Base-by-base conservation (phyloP, 1,140 invertebrate species). In the Carcinoscorpius rotundicauda region DNA sequence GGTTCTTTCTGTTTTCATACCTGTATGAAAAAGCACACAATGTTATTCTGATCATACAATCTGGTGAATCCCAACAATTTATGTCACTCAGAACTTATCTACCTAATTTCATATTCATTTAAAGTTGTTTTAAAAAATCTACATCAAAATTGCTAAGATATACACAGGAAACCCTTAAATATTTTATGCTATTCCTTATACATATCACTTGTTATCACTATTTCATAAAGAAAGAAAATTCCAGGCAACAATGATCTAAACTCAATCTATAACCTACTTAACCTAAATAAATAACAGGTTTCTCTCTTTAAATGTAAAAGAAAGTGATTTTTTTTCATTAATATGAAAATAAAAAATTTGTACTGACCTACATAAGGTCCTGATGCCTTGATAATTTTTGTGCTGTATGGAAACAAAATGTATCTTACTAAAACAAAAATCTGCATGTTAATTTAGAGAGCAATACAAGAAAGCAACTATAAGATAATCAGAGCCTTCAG, bases 361-460 rank as follows among this genome's bases (percentile, higher is more conserved):
- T 50, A 60, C 66, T 53, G 64, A 68, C 66, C 88, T 72, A 92
- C 89, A 78, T 90, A 87, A 70, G 86, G 86, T 74, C 88, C 87
- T 77, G 89, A 90, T 67, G 87, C 83, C 80, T 94, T 93, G 72
- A 95, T 93, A 73, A 91, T 90, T 75, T 90, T 86, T 71, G 91
- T 90, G 78, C 89, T 91, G 80, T 29, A 1, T 29, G 29, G 2
- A 51, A 82, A 82, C 10, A 64, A 60, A 59, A 61, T 66, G 59
- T 29, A 58, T 3, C 52, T 58, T 55, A 9, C 52, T 10, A 56
- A 65, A 60, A 51, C 58, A 11, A 60, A 6, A 9, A 50, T 52
- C 51, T 60, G 0, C 4, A 55, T 52, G 57, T 63, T 29, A 51
- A 57, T 49, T 49, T 9, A 66, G 1, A 55, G 4, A 55, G 3